Conservation (phyloP, 2,797 vertebrate genomes). For the Synaphobranchus kaupii region DNA sequence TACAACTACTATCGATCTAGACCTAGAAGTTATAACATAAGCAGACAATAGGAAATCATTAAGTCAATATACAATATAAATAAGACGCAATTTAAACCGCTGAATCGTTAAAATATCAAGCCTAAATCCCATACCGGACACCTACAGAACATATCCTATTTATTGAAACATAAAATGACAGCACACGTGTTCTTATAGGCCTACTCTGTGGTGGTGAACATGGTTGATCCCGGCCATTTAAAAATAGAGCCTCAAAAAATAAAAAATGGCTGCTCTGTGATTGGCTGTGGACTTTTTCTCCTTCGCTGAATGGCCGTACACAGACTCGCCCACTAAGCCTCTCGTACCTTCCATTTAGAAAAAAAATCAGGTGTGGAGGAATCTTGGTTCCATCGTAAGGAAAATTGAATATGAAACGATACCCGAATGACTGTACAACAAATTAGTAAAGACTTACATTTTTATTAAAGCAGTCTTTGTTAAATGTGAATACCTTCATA, state of each 20-base stretch:
- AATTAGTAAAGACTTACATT: not conserved
- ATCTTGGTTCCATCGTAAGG: not conserved
- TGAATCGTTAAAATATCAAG: not conserved
- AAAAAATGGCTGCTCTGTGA: slow-evolving; percentile 41
- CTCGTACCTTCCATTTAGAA: slow-evolving; percentile 49
- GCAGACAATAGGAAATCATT: not conserved
- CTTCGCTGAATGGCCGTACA: slow-evolving; percentile 56
- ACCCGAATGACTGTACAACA: not conserved
- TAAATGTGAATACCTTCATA: accelerated
- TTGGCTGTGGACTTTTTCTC: slow-evolving; percentile 48
- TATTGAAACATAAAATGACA: not conserved
- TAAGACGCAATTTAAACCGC: not conserved
- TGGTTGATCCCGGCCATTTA: slow-evolving; percentile 19
- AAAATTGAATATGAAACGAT: not conserved
- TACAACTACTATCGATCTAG: not conserved
- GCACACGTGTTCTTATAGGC: not conserved
- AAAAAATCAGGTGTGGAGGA: not conserved
- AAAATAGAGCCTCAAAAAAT: slow-evolving; percentile 36
- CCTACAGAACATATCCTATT: not conserved
- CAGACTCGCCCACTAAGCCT: slow-evolving; percentile 52
- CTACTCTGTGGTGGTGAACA: not conserved
- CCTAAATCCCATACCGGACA: not conserved
- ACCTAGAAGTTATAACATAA: not conserved
- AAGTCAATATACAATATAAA: not conserved
- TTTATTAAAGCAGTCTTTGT: not conserved